These are phyloP conservation scores for Pseudochirops cupreus DNA, from an alignment of 2,797 vertebrate genomes.

Conservation along the genomic window DNA sequence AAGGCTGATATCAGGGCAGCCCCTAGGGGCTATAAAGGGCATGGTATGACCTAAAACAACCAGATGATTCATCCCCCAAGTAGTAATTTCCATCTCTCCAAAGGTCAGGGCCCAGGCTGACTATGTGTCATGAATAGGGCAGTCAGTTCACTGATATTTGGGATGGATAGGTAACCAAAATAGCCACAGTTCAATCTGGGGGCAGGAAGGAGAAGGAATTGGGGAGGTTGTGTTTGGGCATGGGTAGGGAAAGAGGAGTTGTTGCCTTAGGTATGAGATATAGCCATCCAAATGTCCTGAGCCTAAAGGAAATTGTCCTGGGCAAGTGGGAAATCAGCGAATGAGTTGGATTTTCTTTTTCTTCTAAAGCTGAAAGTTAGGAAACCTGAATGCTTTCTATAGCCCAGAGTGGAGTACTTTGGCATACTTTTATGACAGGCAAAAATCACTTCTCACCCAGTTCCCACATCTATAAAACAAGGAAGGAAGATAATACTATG, in stretches of 20 bases:
- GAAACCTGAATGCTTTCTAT: background rate
- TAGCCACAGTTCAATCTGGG: background rate
- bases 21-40: background rate
- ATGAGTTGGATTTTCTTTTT: background rate
- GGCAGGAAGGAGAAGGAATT: background rate
- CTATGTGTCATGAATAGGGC: background rate
- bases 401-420: background rate
- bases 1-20: background rate
- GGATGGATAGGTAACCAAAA: background rate
- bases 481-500: background rate
- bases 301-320: background rate
- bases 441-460: no score
- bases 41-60: background rate
- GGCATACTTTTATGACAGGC: background rate
- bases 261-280: background rate
- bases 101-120: background rate
- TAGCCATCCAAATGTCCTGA: background rate
- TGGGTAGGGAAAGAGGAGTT: background rate
- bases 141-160: background rate
- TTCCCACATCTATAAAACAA: background rate
- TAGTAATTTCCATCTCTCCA: conserved; percentile 22
- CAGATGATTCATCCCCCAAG: background rate
- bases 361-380: conserved; percentile 10
- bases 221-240: background rate
- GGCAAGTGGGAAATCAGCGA: background rate